Conservation (phyloP, 2,113 vertebrate genomes). For the Talpa occidentalis region DNA sequence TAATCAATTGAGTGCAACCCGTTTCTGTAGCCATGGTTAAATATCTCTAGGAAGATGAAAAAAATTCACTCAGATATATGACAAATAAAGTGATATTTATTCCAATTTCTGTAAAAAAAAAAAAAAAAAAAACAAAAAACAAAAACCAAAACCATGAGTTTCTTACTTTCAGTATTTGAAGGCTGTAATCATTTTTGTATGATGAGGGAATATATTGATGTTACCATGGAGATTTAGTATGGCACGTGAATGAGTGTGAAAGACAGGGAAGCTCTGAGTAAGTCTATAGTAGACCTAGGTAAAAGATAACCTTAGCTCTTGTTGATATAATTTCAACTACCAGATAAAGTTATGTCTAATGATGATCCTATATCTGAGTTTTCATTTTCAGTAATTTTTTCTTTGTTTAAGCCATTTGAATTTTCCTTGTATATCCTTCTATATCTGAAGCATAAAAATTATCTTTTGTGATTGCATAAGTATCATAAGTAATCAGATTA, state of each 20-base stretch:
- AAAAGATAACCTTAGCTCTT: background rate
- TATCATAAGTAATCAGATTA: background rate
- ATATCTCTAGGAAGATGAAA: background rate
- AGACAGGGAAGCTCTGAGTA: background rate
- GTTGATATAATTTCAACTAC: background rate
- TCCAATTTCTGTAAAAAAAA: background rate
- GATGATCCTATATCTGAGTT: background rate
- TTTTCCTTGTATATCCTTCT: background rate
- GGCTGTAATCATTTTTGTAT: background rate
- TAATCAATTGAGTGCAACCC: background rate
- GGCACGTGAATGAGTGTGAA: background rate
- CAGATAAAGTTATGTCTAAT: background rate
- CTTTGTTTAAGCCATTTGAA: background rate
- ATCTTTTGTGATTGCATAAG: background rate
- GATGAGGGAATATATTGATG: background rate
- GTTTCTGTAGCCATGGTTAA: background rate
- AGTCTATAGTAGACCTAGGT: background rate
- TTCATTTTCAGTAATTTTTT: background rate
- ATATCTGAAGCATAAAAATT: background rate
- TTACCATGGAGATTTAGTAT: background rate
- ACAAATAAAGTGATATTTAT: background rate
- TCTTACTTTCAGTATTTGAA: background rate
- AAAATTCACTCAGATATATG: background rate
- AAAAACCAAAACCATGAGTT: no score
- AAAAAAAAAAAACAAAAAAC: no score